phyloP scores from a whole-genome alignment of 2,797 vertebrate genomes.

The Rousettus madagascariensis region DNA sequence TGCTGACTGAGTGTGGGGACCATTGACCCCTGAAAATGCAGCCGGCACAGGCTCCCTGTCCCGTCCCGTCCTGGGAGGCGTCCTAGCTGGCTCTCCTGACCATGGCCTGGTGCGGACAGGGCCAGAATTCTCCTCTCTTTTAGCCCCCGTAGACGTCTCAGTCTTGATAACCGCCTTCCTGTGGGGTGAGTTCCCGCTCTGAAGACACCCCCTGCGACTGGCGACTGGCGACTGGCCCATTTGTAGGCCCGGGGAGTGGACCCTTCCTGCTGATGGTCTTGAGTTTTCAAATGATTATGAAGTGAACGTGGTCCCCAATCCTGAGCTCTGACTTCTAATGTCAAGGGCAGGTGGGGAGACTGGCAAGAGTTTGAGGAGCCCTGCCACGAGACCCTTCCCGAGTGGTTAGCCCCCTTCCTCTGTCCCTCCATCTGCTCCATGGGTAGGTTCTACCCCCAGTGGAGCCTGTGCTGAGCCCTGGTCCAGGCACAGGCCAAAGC shows the following conservation, averaged over 20 bases:
- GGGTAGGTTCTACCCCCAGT: background rate
- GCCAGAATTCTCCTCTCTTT: background rate
- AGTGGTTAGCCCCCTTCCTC: background rate
- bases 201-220: background rate
- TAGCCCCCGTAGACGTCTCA: background rate
- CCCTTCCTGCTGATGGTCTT: background rate
- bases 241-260: accelerated
- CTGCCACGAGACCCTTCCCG: background rate
- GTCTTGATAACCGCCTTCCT: background rate
- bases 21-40: background rate
- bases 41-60: background rate
- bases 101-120: background rate
- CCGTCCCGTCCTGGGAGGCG: too few relatives aligned
- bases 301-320: too few relatives aligned
- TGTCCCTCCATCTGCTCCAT: background rate
- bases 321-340: background rate
- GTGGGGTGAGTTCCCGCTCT: background rate
- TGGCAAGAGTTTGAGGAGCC: background rate
- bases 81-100: too few relatives aligned
- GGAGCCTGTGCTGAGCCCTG: background rate
- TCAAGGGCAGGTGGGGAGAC: background rate
- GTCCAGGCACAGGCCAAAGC: background rate
- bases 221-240: too few relatives aligned
- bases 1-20: background rate
- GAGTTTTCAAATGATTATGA: background rate